Evolutionary conservation across 2,113 vertebrate genomes (phyloP).

Genomic region (Pundamilia nyererei): DNA sequence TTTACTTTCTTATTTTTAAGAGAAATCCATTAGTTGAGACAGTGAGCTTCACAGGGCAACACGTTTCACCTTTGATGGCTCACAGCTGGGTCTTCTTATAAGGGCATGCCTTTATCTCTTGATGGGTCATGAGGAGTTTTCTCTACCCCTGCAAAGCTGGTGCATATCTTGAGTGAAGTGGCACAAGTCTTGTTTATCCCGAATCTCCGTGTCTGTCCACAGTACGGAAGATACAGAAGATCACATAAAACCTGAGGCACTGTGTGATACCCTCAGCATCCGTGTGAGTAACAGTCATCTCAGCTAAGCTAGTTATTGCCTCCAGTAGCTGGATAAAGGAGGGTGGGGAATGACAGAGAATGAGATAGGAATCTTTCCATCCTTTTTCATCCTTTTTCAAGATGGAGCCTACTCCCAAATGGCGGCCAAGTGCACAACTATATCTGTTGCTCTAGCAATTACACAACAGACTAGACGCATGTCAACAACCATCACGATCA

Average conservation of each 20-base stretch:
- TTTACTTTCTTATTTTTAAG: not conserved
- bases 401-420: slow-evolving; percentile 36
- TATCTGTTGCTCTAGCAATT: not conserved
- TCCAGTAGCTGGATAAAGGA: slow-evolving; percentile 4
- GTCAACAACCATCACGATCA: slow-evolving; percentile 44
- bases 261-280: not conserved
- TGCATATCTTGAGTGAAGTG: not conserved
- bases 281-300: slow-evolving; percentile 33
- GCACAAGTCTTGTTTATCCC: not conserved
- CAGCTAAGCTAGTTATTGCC: not conserved
- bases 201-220: not conserved
- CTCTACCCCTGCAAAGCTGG: not conserved
- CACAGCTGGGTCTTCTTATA: not conserved
- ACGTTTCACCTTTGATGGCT: not conserved
- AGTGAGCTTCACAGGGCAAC: not conserved
- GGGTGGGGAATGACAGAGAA: slow-evolving; percentile 7
- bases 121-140: not conserved
- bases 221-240: not conserved
- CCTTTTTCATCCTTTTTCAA: slow-evolving; percentile 33
- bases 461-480: slow-evolving; percentile 24
- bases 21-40: not conserved
- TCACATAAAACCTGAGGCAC: not conserved
- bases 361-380: slow-evolving; percentile 41
- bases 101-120: not conserved
- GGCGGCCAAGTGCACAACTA: slow-evolving; percentile 3